Conservation (phyloP, 2,797 vertebrate species). For the Meda fulgida region DNA sequence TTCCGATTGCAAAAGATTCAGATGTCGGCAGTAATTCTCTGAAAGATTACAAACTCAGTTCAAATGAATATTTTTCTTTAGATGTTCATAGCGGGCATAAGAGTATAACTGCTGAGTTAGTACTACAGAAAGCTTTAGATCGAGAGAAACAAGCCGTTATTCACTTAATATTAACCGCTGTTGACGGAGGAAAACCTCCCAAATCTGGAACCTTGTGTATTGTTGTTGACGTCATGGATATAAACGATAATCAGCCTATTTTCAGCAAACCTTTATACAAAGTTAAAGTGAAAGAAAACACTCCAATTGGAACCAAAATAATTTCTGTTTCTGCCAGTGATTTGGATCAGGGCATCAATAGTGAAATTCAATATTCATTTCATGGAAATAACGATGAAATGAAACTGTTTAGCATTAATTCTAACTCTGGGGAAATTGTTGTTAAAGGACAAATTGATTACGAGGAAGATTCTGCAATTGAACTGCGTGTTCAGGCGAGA, state of each 20-base stretch:
- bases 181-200: constrained; percentile 79
- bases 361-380: constrained; percentile 68
- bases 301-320: constrained; percentile 37
- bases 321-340: constrained; percentile 72
- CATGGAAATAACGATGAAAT: constrained; percentile 54
- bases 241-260: constrained; percentile 79
- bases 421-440: constrained; percentile 76
- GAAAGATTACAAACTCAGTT: constrained; percentile 75
- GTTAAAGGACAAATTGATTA: constrained; percentile 77
- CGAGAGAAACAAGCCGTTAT: constrained; percentile 74
- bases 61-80: constrained; percentile 75
- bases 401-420: constrained; percentile 64
- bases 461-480: constrained; percentile 76
- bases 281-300: constrained; percentile 75
- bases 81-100: constrained; percentile 72
- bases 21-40: constrained; percentile 80
- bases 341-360: constrained; percentile 70
- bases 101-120: constrained; percentile 70
- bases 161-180: constrained; percentile 72
- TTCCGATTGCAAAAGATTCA: constrained; percentile 76
- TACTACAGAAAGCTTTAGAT: constrained; percentile 78
- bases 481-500: constrained; percentile 76
- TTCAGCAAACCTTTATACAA: constrained; percentile 77
- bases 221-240: constrained; percentile 75
- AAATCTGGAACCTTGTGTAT: constrained; percentile 74